Percentiles rank a stretch among this genome's conserved stretches.
phyloP scores from a whole-genome alignment of 2,113 vertebrate genomes.

The Ophiodon elongatus region DNA sequence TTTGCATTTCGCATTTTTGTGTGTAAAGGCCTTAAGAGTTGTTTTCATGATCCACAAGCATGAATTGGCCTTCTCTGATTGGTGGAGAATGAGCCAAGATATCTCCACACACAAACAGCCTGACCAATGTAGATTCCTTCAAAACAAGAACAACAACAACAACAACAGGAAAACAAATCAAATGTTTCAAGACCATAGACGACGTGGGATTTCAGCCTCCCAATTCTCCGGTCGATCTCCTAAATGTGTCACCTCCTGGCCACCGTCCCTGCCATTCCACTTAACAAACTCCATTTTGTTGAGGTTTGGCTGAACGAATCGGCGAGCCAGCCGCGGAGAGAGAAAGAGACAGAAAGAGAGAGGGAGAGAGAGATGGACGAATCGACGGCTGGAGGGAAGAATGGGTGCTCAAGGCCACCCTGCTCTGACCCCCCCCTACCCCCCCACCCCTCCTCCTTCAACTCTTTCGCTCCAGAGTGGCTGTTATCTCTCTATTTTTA shows the following conservation, averaged over 20 bases:
- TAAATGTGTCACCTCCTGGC: conserved; percentile 21
- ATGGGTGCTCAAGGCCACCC: conserved; percentile 77
- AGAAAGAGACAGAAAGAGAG: neutral
- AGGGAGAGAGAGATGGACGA: conserved; percentile 45
- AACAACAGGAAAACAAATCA: neutral
- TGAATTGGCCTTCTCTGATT: neutral
- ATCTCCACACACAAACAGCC: neutral
- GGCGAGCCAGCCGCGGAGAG: conserved; percentile 22
- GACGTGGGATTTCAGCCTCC: neutral
- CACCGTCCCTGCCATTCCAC: conserved; percentile 32
- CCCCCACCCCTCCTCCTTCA: conserved; percentile 33
- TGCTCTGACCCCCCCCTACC: conserved; percentile 55
- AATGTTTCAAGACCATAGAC: neutral
- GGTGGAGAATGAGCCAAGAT: neutral
- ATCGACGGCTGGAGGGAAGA: conserved; percentile 66
- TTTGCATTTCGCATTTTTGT: too few relatives aligned
- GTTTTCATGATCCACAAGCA: neutral
- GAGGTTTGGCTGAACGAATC: conserved; percentile 62
- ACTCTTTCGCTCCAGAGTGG: conserved; percentile 75
- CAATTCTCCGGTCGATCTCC: conserved; percentile 15
- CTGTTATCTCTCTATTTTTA: conserved; percentile 85
- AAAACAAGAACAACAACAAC: too few relatives aligned
- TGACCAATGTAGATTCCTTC: fast-evolving
- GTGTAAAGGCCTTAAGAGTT: too few relatives aligned
- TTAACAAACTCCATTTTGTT: conserved; percentile 78